phyloP scores from a whole-genome alignment of 2,888 invertebrate genomes.

The Actias luna region DNA sequence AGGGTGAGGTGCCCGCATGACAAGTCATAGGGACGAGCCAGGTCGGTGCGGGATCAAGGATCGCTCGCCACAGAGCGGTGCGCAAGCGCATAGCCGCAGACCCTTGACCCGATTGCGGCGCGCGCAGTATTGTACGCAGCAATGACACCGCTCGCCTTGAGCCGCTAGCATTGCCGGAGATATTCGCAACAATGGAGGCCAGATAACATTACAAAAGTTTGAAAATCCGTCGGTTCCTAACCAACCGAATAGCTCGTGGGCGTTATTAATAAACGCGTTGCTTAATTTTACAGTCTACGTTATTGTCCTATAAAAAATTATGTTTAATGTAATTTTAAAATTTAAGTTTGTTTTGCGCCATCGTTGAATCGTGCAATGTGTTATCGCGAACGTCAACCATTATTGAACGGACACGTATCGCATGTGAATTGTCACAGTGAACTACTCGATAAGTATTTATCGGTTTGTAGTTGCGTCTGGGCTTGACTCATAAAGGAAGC shows the following conservation, averaged over 20 bases:
- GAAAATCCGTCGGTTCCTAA: conserved; percentile 73
- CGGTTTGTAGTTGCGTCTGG: conserved; percentile 50
- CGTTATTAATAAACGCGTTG: conserved; percentile 69
- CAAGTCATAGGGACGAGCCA: conserved; percentile 33
- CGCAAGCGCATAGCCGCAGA: conserved; percentile 53
- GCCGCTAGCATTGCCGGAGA: conserved; percentile 80
- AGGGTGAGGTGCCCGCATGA: conserved; percentile 66
- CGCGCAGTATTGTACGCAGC: conserved; percentile 76
- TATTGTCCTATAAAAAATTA: not conserved
- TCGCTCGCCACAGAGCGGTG: conserved; percentile 33
- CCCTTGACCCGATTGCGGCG: conserved; percentile 78
- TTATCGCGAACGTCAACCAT: conserved; percentile 43
- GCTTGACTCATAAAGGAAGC: conserved; percentile 65
- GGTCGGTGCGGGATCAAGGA: conserved; percentile 20
- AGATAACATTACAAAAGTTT: conserved; percentile 81
- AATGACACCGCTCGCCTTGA: conserved; percentile 81
- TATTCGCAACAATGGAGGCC: conserved; percentile 82
- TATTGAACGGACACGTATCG: conserved; percentile 44
- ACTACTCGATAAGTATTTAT: conserved; percentile 63
- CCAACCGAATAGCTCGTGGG: conserved; percentile 47
- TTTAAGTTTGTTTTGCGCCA: not conserved
- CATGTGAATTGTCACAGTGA: conserved; percentile 61
- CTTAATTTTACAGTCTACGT: conserved; percentile 57
- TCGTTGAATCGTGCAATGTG: conserved; percentile 32
- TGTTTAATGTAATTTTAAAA: conserved; percentile 15